Conservation (phyloP, 1,140 invertebrate genomes). For the Branchinecta lindahli region DNA sequence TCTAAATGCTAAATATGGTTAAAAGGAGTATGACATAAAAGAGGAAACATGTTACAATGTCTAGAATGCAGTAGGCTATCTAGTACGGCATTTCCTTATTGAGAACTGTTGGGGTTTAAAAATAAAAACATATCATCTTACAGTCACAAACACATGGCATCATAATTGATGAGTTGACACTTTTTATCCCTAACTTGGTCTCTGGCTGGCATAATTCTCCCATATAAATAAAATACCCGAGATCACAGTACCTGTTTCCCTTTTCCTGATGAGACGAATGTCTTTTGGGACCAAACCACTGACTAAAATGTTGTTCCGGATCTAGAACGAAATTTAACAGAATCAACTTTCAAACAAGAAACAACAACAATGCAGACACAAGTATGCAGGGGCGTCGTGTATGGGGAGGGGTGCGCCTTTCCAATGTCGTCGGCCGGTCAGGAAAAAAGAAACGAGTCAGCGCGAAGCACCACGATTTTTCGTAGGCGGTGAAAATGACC, state of each 20-base stretch:
- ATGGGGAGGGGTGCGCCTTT: background rate
- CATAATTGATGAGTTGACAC: background rate
- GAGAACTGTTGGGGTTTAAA: background rate
- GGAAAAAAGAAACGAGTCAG: slow-evolving; percentile 13
- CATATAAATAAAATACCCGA: slow-evolving; percentile 10
- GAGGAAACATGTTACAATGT: no score
- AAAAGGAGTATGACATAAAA: no score
- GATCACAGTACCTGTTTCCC: slow-evolving; percentile 57
- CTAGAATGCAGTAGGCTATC: no score
- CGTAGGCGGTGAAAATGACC: no score
- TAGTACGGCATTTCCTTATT: background rate
- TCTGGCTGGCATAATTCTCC: background rate
- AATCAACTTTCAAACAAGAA: slow-evolving; percentile 1
- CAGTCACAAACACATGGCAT: background rate
- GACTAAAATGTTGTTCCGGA: slow-evolving; percentile 51
- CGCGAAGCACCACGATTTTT: background rate
- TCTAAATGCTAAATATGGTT: no score
- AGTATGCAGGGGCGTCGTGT: background rate
- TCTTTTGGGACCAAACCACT: slow-evolving; percentile 60
- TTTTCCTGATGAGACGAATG: slow-evolving; percentile 65
- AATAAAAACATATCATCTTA: background rate
- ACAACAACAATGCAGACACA: background rate
- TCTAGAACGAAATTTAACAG: slow-evolving; percentile 34
- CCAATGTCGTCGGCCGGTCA: background rate
- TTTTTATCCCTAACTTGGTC: background rate